A percentile compares a stretch with the other conserved stretches of the same genome.
phyloP scores from a whole-genome alignment of 2,888 invertebrate genomes.

The Tenthredo notha region DNA sequence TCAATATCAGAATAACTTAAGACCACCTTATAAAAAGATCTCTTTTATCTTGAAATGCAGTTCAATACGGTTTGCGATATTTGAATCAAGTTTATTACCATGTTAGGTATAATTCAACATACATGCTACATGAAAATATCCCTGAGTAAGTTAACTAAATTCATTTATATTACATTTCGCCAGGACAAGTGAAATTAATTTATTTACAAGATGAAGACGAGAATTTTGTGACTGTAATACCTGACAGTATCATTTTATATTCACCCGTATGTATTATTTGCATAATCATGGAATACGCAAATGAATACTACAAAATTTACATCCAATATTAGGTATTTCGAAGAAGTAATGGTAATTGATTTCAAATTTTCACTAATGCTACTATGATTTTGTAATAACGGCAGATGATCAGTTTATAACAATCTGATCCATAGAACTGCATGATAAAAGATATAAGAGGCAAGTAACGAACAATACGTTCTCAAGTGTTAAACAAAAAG shows the following conservation, averaged over 20 bases:
- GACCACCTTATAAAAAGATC: not conserved
- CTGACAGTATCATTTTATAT: not conserved
- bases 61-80: conserved; percentile 7
- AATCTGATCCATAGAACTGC: conserved; percentile 43
- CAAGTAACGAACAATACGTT: conserved; percentile 16
- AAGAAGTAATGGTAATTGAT: conserved; percentile 32
- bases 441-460: conserved; percentile 36
- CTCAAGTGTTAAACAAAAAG: conserved; percentile 25
- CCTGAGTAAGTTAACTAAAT: conserved; percentile 44
- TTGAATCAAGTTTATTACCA: not conserved
- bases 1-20: conserved; percentile 17
- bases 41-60: conserved; percentile 40
- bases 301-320: not conserved
- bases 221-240: not conserved
- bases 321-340: conserved; percentile 4
- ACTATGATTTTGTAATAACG: not conserved
- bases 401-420: conserved; percentile 8
- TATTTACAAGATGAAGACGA: conserved; percentile 39
- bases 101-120: not conserved
- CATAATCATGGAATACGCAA: conserved; percentile 3
- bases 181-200: conserved; percentile 2
- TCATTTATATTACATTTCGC: not conserved
- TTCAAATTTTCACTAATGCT: not conserved
- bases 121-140: conserved; percentile 36
- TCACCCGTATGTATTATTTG: not conserved